Percentiles rank a stretch among this genome's conserved stretches.
Evolutionary conservation across 2,888 invertebrate species (phyloP).

Genomic region (Lithophane semibrunnea): DNA sequence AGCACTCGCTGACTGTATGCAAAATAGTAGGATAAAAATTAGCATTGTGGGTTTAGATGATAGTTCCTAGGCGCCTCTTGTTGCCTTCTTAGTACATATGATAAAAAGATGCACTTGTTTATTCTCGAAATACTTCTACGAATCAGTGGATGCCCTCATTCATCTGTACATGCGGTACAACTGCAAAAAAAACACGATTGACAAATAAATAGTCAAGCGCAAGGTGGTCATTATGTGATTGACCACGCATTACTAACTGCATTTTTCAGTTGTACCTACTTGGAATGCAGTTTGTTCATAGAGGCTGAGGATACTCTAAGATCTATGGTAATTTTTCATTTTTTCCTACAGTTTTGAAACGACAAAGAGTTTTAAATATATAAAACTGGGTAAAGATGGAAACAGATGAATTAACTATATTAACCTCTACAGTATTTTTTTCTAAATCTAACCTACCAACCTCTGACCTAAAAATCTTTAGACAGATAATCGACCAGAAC

Average conservation of each 20-base stretch:
- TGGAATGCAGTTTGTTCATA: not conserved
- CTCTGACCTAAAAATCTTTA: not conserved
- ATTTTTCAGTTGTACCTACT: not conserved
- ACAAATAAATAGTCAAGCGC: not conserved
- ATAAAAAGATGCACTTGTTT: not conserved
- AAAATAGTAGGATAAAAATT: slow-evolving; percentile 46
- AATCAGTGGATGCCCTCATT: not conserved
- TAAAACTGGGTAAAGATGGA: not conserved
- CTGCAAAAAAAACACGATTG: not conserved
- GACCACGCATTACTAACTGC: not conserved
- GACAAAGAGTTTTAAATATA: not conserved
- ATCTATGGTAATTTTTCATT: not conserved
- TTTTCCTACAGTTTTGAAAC: not conserved
- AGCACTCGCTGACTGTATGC: slow-evolving; percentile 39
- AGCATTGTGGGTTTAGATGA: not conserved
- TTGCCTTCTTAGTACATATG: not conserved
- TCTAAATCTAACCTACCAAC: not conserved
- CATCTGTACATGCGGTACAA: not conserved
- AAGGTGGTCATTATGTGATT: not conserved
- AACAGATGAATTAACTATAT: not conserved
- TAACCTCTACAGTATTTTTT: not conserved
- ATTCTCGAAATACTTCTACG: not conserved
- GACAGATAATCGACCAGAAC: not conserved
- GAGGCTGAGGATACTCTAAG: not conserved
- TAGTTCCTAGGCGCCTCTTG: not conserved